Percentiles rank a stretch among this genome's conserved stretches.
Evolutionary conservation across 2,888 invertebrate species (phyloP).

Genomic region (Protula sp.): DNA sequence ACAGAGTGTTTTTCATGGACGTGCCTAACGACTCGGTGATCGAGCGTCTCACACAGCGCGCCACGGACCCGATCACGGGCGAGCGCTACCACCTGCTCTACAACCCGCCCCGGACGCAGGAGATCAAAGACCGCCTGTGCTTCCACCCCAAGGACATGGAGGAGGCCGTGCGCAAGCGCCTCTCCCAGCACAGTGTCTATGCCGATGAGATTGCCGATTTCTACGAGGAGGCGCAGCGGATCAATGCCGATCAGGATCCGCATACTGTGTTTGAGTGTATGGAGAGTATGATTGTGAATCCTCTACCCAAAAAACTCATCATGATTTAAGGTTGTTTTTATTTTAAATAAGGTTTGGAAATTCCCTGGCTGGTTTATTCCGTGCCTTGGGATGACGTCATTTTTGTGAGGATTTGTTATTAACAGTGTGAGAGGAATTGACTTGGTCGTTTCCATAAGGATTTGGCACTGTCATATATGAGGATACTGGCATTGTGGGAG

Average conservation of each 20-base stretch:
- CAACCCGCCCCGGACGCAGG: constrained; percentile 50
- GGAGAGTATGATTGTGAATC: constrained; percentile 52
- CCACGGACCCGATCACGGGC: constrained; percentile 52
- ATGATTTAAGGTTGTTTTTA: too few relatives aligned
- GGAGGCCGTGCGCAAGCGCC: constrained; percentile 32
- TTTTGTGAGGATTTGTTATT: too few relatives aligned
- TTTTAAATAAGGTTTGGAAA: too few relatives aligned
- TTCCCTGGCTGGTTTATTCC: too few relatives aligned
- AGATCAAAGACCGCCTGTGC: constrained; percentile 42
- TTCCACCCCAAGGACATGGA: constrained; percentile 40
- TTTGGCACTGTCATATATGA: too few relatives aligned
- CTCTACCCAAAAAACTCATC: constrained; percentile 43
- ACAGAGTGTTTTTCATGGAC: constrained; percentile 53
- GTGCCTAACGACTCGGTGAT: constrained; percentile 52
- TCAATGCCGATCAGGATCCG: constrained; percentile 52
- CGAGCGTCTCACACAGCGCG: constrained; percentile 47
- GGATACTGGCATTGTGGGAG: too few relatives aligned
- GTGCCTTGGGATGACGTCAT: too few relatives aligned
- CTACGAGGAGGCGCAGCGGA: constrained; percentile 43
- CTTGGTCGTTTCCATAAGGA: too few relatives aligned
- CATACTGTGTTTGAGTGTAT: constrained; percentile 54
- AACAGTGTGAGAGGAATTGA: too few relatives aligned
- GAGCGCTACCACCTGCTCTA: constrained; percentile 51
- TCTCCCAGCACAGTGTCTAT: constrained; percentile 41
- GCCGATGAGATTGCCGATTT: constrained; percentile 47